These are phyloP conservation scores for Barnardius zonarius DNA, from an alignment of 2,113 vertebrate genomes.

Conservation along the genomic window DNA sequence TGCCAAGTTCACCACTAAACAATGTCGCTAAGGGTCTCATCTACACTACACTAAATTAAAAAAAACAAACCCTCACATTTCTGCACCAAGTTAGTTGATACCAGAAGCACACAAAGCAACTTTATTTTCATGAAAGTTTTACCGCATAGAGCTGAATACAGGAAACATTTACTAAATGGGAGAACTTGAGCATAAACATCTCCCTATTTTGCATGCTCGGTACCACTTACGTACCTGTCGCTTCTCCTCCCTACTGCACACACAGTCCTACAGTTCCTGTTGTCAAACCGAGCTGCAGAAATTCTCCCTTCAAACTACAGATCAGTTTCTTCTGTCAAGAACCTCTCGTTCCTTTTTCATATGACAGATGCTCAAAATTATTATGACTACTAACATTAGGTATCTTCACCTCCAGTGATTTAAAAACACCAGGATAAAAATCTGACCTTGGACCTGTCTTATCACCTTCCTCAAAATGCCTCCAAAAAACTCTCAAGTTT, in stretches of 20 bases:
- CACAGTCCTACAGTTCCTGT: neutral
- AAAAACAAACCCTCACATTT: neutral
- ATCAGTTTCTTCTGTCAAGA: neutral
- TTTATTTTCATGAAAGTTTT: neutral
- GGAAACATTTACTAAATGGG: neutral
- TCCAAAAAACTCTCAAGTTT: neutral
- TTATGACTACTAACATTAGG: neutral
- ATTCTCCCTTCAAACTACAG: neutral
- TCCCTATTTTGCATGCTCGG: neutral
- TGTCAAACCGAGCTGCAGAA: neutral
- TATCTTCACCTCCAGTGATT: neutral
- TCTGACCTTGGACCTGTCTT: neutral
- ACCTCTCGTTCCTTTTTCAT: neutral
- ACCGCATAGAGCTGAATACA: neutral
- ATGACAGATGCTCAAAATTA: neutral
- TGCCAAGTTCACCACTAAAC: neutral
- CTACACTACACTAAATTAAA: neutral
- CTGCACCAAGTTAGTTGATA: neutral
- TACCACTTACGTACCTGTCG: neutral
- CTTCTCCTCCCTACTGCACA: neutral
- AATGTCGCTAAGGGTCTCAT: neutral
- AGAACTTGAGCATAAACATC: neutral
- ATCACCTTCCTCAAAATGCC: neutral
- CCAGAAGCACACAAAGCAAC: rapidly evolving
- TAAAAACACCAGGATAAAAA: neutral